These are phyloP conservation scores for Gadus macrocephalus DNA, from an alignment of 2,113 vertebrate species.

Conservation along the genomic window DNA sequence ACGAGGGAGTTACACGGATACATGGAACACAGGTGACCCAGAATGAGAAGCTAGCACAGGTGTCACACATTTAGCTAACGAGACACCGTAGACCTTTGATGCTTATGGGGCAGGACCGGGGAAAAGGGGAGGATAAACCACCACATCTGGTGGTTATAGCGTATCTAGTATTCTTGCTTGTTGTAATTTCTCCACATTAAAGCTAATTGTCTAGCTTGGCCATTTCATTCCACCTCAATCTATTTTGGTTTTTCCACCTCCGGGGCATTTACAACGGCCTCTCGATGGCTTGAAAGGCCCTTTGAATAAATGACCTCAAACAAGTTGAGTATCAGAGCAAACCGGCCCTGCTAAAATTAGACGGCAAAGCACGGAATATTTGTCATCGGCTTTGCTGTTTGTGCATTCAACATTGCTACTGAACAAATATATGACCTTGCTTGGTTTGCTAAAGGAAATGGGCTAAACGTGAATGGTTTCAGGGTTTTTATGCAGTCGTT, in stretches of 20 bases:
- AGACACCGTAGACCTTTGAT: too few relatives aligned
- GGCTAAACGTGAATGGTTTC: slow-evolving; percentile 1
- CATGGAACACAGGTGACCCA: too few relatives aligned
- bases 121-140: too few relatives aligned
- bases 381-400: slow-evolving; percentile 7
- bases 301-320: slow-evolving; percentile 47
- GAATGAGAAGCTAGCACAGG: too few relatives aligned
- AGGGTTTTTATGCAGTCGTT: neutral
- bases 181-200: too few relatives aligned
- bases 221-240: neutral
- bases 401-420: slow-evolving; percentile 2
- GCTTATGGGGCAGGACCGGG: too few relatives aligned
- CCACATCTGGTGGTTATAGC: too few relatives aligned
- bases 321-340: slow-evolving; percentile 41
- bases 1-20: too few relatives aligned
- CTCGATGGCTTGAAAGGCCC: slow-evolving; percentile 33
- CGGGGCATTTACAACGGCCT: neutral
- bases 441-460: slow-evolving; percentile 20
- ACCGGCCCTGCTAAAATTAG: slow-evolving; percentile 47
- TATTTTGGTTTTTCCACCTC: slow-evolving; percentile 16
- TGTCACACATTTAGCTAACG: too few relatives aligned
- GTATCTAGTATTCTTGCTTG: too few relatives aligned
- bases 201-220: too few relatives aligned
- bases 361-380: slow-evolving; percentile 31
- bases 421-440: slow-evolving; percentile 36